Percentiles rank a stretch among this genome's conserved stretches.
phyloP scores from a whole-genome alignment of 2,797 vertebrate species.

The Chanos chanos region DNA sequence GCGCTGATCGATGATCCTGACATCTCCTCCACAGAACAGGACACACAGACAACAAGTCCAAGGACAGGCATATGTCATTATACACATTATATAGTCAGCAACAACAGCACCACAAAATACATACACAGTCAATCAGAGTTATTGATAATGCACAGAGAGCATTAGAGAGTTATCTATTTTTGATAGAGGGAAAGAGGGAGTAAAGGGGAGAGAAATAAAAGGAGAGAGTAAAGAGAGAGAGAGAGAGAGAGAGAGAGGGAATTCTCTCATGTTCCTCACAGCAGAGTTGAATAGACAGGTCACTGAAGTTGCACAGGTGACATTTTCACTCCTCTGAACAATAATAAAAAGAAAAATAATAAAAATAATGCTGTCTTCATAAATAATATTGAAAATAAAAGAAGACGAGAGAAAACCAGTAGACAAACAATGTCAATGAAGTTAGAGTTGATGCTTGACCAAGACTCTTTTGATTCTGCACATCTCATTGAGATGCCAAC shows the following conservation, averaged over 20 bases:
- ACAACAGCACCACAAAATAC: too few species aligned
- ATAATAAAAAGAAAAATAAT: background rate
- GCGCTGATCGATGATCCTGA: too few species aligned
- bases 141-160: too few species aligned
- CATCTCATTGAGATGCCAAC: background rate
- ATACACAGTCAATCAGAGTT: too few species aligned
- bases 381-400: slow-evolving; percentile 5
- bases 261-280: slow-evolving; percentile 5
- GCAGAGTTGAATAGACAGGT: slow-evolving; percentile 23
- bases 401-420: background rate
- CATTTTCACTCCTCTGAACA: background rate
- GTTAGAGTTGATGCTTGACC: too few species aligned
- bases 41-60: too few species aligned
- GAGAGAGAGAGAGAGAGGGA: background rate
- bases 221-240: slow-evolving; percentile 21
- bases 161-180: too few species aligned
- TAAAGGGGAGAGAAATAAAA: slow-evolving; percentile 10
- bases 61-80: too few species aligned
- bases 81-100: too few species aligned
- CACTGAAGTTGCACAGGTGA: slow-evolving; percentile 24
- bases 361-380: too few species aligned
- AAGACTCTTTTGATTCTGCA: background rate
- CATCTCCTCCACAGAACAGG: too few species aligned
- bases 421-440: background rate
- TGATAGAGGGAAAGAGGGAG: too few species aligned